phyloP scores from a whole-genome alignment of 2,113 vertebrate species.

The Mellivora capensis region DNA sequence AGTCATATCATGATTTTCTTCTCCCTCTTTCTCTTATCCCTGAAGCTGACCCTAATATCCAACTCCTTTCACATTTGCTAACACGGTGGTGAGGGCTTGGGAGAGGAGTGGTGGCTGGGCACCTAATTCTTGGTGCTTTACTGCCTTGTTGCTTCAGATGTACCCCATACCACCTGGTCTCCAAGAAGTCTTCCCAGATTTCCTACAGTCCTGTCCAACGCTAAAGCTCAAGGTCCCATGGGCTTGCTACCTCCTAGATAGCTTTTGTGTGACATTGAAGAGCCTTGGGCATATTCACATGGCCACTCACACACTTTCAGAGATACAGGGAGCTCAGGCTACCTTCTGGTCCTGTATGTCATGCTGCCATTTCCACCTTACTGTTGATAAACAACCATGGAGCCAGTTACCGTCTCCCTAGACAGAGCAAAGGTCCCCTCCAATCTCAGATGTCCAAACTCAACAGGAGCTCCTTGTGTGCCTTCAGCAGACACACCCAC shows the following conservation, averaged over 20 bases:
- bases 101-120: background rate
- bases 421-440: background rate
- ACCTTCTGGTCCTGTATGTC: background rate
- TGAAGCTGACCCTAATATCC: background rate
- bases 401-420: background rate
- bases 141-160: background rate
- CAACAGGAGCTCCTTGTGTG: background rate
- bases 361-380: background rate
- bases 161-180: background rate
- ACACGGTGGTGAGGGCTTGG: background rate
- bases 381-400: background rate
- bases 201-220: background rate
- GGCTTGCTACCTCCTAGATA: background rate
- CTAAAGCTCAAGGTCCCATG: background rate
- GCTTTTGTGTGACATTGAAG: background rate
- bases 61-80: background rate
- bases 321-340: background rate
- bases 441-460: background rate
- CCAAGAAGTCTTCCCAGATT: background rate
- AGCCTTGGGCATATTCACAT: background rate
- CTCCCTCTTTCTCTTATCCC: background rate
- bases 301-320: background rate
- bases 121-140: background rate
- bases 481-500: background rate
- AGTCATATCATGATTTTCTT: background rate